A percentile compares a stretch with the other conserved stretches of the same genome.
phyloP scores from a whole-genome alignment of 2,797 vertebrate genomes.

The Limnodromus scolopaceus region DNA sequence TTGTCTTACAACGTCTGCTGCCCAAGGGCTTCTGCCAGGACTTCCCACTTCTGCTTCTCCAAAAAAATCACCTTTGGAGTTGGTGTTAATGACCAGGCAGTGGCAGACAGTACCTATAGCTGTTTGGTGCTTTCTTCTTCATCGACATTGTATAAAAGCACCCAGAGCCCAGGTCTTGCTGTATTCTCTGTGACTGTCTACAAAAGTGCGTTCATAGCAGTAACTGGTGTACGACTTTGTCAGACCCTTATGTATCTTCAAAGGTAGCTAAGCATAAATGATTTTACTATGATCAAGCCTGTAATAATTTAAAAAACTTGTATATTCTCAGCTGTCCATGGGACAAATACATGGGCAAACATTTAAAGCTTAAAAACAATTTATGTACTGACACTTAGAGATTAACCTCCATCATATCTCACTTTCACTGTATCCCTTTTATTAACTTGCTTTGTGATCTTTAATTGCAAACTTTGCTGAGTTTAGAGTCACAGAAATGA shows the following conservation, averaged over 20 bases:
- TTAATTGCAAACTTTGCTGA: neutral
- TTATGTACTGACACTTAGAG: neutral
- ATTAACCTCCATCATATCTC: neutral
- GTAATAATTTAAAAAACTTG: accelerated
- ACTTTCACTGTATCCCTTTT: neutral
- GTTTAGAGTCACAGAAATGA: neutral
- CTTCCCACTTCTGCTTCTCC: neutral
- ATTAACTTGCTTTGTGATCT: neutral
- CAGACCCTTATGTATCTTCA: neutral
- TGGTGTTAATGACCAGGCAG: accelerated
- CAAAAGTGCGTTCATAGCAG: neutral
- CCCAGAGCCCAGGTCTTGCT: neutral
- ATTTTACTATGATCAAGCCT: neutral
- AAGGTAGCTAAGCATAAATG: neutral
- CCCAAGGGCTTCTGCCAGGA: neutral
- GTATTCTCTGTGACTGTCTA: neutral
- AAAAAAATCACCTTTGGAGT: accelerated
- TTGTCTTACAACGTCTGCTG: neutral
- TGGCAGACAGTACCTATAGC: neutral
- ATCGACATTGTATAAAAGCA: neutral
- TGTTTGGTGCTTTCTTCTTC: neutral
- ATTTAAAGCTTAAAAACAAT: neutral
- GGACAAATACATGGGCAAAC: neutral
- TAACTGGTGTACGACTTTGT: neutral
- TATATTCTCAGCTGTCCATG: neutral